These are phyloP conservation scores for Saguinus imperator DNA, from an alignment of 2,113 vertebrate species.

Conservation along the genomic window DNA sequence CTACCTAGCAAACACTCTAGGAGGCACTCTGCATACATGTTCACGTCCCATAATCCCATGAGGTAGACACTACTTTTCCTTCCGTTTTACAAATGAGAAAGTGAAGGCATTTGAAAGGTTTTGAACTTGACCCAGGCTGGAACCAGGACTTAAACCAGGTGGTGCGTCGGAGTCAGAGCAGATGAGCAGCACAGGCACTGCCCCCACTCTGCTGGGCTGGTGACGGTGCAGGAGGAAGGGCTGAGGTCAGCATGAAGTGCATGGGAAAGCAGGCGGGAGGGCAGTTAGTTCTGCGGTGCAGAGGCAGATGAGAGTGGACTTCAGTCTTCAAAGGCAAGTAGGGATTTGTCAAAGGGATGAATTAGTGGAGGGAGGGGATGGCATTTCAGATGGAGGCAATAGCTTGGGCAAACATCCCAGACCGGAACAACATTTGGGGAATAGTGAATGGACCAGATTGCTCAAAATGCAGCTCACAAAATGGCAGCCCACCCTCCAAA, in stretches of 20 bases:
- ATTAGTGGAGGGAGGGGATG: background rate
- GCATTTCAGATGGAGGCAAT: background rate
- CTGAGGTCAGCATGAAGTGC: background rate
- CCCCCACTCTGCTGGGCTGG: background rate
- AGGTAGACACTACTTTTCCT: background rate
- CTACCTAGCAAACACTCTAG: background rate
- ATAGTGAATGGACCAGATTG: background rate
- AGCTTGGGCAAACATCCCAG: background rate
- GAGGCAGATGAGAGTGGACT: background rate
- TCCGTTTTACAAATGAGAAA: background rate
- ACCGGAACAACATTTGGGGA: background rate
- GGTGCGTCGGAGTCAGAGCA: background rate
- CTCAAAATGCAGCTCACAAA: background rate
- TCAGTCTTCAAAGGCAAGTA: constrained; percentile 22
- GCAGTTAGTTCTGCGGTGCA: background rate
- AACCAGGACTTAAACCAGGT: background rate
- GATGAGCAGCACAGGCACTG: background rate
- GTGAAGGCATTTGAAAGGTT: background rate
- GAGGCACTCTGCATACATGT: background rate
- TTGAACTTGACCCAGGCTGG: background rate
- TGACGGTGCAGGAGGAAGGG: background rate
- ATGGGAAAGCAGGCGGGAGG: background rate
- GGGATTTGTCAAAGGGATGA: constrained; percentile 6
- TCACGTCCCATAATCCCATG: background rate
- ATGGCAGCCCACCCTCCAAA: background rate